A percentile compares a stretch with the other conserved stretches of the same genome.
phyloP scores from a whole-genome alignment of 2,888 invertebrate species.

The Thalpophila matura region DNA sequence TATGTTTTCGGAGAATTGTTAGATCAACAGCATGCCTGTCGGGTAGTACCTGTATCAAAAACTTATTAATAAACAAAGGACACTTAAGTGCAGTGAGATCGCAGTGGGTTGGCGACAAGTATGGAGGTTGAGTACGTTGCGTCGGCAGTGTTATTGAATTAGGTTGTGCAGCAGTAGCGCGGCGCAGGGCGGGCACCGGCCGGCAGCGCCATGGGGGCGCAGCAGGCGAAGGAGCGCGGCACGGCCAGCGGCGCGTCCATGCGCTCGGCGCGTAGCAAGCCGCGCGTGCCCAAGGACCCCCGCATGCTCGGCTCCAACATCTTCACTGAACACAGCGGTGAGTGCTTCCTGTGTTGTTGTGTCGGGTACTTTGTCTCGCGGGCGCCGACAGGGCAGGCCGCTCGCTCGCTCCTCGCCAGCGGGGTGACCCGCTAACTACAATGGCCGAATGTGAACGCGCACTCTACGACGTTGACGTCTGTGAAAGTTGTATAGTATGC shows the following conservation, averaged over 20 bases:
- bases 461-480: background rate
- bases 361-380: background rate
- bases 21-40: slow-evolving; percentile 57
- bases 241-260: slow-evolving; percentile 94
- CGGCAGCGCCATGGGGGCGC: slow-evolving; percentile 94
- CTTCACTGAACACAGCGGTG: slow-evolving; percentile 98
- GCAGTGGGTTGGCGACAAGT: slow-evolving; percentile 44
- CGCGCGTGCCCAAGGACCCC: slow-evolving; percentile 95
- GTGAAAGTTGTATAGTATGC: slow-evolving; percentile 3
- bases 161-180: slow-evolving; percentile 68
- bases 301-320: slow-evolving; percentile 97
- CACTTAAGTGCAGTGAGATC: slow-evolving; percentile 39
- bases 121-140: slow-evolving; percentile 75
- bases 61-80: slow-evolving; percentile 20
- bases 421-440: background rate
- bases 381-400: no score
- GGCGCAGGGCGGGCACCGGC: slow-evolving; percentile 62
- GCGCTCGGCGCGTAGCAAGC: slow-evolving; percentile 94
- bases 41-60: slow-evolving; percentile 40
- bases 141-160: slow-evolving; percentile 80
- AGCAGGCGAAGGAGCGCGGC: slow-evolving; percentile 97
- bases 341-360: slow-evolving; percentile 77
- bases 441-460: background rate
- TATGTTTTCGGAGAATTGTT: slow-evolving; percentile 66
- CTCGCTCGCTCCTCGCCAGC: background rate